Evolutionary conservation across 2,888 invertebrate genomes (phyloP), one percentile per base, ranked within the genome.

Genomic region (Drosophila leonis): DNA sequence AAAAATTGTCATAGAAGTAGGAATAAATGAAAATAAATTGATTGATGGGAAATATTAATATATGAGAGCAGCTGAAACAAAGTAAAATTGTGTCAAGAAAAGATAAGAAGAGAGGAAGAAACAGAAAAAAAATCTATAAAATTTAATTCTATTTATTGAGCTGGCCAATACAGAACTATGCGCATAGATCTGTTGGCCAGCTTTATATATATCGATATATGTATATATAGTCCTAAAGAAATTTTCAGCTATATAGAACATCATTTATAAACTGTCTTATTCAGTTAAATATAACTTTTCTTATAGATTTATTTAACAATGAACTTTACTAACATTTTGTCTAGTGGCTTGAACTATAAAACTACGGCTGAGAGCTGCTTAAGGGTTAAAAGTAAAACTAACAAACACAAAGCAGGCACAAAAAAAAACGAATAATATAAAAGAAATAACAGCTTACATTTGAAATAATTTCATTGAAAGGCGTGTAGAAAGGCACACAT

Each of bases 401-500:
- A 31, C 41, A 48, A 9, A 60, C 52, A 51, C 46, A 20, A 60
- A 51, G 62, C 20, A 15, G 5, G 57, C 42, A 67, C 27, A 18
- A 49, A 15, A 51, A 13, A 60, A 41, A 24, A 12, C 37, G 48
- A 51, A 27, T n/a, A 37, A 42, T 24, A 52, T 37, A 24, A 27
- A n/a, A 39, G 52, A 46, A 46, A 37, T 10, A 4, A 9, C 49
- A 63, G 72, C 71, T 73, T 70, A 75, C 77, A 78, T 75, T 72
- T 68, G 57, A 78, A 83, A 77, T 79, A 72, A 80, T 80, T 83
- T 75, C 60, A 77, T 68, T 64, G 57, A 66, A 57, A 42, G 60
- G 56, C 68, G 65, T 52, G 65, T 56, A 64, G 46, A 67, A 55
- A 61, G 61, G 44, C 59, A 27, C 52, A 35, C 39, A 61, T 51